Evolutionary conservation across 2,113 vertebrate genomes (phyloP).

Genomic region (Zosterops hypoxanthus): DNA sequence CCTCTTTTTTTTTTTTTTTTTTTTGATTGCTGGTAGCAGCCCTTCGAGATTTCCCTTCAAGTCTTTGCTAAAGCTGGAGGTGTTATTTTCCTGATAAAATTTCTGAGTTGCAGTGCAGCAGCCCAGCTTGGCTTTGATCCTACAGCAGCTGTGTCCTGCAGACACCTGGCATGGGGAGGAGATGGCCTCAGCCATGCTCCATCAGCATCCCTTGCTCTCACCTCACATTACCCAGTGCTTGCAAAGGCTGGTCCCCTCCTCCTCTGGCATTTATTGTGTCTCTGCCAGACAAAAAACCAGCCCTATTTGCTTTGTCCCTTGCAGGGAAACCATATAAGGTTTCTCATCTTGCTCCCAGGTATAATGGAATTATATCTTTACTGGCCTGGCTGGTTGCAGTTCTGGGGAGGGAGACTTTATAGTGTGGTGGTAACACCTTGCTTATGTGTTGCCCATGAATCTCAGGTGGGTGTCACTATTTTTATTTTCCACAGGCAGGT

Average conservation of each 20-base stretch:
- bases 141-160: slow-evolving; percentile 37
- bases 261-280: neutral
- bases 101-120: neutral
- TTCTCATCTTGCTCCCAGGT: neutral
- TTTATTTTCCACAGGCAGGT: neutral
- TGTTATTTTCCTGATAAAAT: neutral
- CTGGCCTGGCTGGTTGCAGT: neutral
- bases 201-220: neutral
- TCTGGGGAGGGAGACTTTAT: neutral
- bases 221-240: neutral
- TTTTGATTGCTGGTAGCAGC: neutral
- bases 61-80: neutral
- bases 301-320: neutral
- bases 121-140: neutral
- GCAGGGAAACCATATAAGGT: neutral
- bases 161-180: neutral
- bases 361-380: neutral
- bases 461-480: neutral
- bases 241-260: neutral
- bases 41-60: neutral
- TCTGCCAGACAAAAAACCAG: neutral
- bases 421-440: neutral
- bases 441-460: neutral
- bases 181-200: neutral
- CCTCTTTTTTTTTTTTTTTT: neutral